Evolutionary conservation across 2,888 invertebrate species (phyloP), one percentile per base, ranked within the genome.

Genomic region (Piscicola geometra): DNA sequence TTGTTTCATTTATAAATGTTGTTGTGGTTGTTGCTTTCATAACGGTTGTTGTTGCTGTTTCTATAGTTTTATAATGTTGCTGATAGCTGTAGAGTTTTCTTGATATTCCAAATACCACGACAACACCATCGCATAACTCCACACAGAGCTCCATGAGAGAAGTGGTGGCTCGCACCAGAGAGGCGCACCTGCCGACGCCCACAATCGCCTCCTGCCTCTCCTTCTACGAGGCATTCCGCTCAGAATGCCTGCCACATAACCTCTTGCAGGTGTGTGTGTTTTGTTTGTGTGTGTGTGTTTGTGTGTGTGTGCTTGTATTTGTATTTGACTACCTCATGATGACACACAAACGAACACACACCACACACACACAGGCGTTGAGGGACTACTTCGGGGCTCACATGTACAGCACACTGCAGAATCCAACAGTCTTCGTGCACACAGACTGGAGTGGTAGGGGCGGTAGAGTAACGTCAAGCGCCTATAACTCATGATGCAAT

Each of bases 391-490:
- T 99, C 83, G 99, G 99, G 0, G 98, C 99, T 0, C 99, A 99
- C 86, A 99, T 98, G 0, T 99, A 99, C 83, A 97, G 98, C 87
- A 86, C 96, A 75, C 86, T 94, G 75, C 89, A 88, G 2, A 87
- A 91, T 78, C 96, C 96, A 67, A 97, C 96, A 2, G 89, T 89
- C 81, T 97, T 91, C 84, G 89, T 93, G 1, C 99, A 99, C 86
- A 98, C 98, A 78, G 98, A 99, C 87, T 99, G 99, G 99, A 99
- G 98, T 15, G 99, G 99, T n/a, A 93, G 93, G 81, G 99, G 99
- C 0, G 85, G 85, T 9, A 81, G 80, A 41, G 84, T 84, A 0
- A 83, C 84, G 1, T 84, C 85, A 2, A 81, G 83, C 12, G 84
- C 84, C n/a, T n/a, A n/a, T n/a, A n/a, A n/a, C n/a, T n/a, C n/a